Evolutionary conservation across 2,888 invertebrate species (phyloP).

Genomic region (Hemistola chrysoprasaria): DNA sequence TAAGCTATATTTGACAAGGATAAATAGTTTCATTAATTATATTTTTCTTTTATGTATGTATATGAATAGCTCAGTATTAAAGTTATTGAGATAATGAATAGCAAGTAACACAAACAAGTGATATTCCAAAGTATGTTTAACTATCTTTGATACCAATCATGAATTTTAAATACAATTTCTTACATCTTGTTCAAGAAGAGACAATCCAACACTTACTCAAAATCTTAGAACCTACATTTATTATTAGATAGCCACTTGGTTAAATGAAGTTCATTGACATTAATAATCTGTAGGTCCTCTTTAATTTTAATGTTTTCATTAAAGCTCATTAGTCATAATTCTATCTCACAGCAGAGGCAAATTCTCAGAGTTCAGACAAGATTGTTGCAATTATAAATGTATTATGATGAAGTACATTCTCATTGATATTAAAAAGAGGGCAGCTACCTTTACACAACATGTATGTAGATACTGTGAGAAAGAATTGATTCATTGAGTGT

Average conservation of each 20-base stretch:
- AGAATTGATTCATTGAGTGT: conserved; percentile 22
- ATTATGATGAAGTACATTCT: conserved; percentile 15
- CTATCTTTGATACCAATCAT: too few species aligned
- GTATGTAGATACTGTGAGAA: conserved; percentile 1
- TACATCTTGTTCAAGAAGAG: neutral
- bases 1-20: too few species aligned
- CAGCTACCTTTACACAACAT: conserved; percentile 10
- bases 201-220: conserved; percentile 10
- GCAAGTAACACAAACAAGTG: too few species aligned
- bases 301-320: conserved; percentile 54
- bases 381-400: too few species aligned
- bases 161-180: too few species aligned
- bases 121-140: too few species aligned
- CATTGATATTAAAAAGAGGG: conserved; percentile 12
- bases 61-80: too few species aligned
- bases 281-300: conserved; percentile 47
- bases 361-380: conserved; percentile 11
- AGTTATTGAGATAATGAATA: too few species aligned
- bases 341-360: conserved; percentile 31
- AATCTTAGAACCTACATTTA: conserved; percentile 21
- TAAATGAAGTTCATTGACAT: conserved; percentile 68
- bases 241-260: conserved; percentile 21
- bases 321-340: conserved; percentile 47
- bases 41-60: too few species aligned
- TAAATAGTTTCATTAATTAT: too few species aligned